These are phyloP conservation scores for Meiosimyza decipiens DNA, from an alignment of 2,888 invertebrate species.

Conservation along the genomic window DNA sequence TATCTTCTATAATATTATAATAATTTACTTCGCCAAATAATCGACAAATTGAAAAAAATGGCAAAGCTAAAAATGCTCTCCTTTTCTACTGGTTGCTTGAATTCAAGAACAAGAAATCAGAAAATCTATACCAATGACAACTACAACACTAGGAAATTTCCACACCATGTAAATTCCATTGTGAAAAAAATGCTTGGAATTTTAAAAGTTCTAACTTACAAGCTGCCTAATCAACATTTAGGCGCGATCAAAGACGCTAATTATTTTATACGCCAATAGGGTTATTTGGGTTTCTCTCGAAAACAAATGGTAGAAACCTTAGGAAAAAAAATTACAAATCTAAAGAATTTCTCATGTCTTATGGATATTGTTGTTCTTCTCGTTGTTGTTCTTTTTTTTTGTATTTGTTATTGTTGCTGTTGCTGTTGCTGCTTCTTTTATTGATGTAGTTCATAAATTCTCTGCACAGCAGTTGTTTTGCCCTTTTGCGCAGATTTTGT, in stretches of 20 bases:
- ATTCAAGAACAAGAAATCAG: too few species aligned
- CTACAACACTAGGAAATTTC: conserved; percentile 8
- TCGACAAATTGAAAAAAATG: too few species aligned
- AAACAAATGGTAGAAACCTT: too few species aligned
- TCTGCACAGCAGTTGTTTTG: conserved; percentile 14
- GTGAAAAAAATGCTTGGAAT: conserved; percentile 4
- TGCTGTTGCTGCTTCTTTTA: too few species aligned
- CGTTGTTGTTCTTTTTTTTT: conserved; percentile 21
- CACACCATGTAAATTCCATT: conserved; percentile 25
- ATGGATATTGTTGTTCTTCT: not conserved
- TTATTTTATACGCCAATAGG: conserved; percentile 24
- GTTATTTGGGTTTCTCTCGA: not conserved
- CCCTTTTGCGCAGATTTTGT: conserved; percentile 28
- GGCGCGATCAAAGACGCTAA: conserved; percentile 33
- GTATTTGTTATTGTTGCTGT: not conserved
- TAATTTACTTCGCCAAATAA: too few species aligned
- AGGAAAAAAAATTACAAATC: not conserved
- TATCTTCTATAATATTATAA: too few species aligned
- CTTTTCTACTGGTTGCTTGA: too few species aligned
- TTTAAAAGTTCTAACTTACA: conserved; percentile 23
- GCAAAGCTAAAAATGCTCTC: too few species aligned
- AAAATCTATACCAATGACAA: conserved; percentile 9
- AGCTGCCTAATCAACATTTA: conserved; percentile 32
- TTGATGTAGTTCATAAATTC: conserved; percentile 14
- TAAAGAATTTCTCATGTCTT: not conserved